These are phyloP conservation scores for Antigone vipio DNA, from an alignment of 2,113 vertebrate genomes.

Conservation along the genomic window DNA sequence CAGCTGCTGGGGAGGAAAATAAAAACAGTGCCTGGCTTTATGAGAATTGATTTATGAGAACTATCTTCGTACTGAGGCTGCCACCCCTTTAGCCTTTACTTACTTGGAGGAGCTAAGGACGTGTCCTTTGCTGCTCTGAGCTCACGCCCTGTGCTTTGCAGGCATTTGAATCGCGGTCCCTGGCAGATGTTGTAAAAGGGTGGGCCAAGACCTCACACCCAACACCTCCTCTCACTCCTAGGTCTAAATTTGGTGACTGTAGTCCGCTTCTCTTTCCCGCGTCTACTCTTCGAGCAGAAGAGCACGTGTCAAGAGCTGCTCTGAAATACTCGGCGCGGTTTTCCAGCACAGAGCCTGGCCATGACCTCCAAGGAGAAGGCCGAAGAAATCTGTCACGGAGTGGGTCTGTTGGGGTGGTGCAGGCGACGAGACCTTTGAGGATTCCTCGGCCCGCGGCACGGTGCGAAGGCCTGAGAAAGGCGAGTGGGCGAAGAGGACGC, in stretches of 20 bases:
- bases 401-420: not conserved
- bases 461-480: not conserved
- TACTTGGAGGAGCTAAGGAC: not conserved
- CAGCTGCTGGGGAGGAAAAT: not conserved
- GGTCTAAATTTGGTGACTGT: not conserved
- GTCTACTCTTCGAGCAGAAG: not conserved
- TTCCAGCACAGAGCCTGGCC: not conserved
- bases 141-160: not conserved
- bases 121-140: not conserved
- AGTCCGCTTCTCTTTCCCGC: not conserved
- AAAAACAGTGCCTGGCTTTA: not conserved
- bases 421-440: not conserved
- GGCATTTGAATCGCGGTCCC: not conserved
- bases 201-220: not conserved
- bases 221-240: not conserved
- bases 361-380: not conserved
- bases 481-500: rapidly evolving
- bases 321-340: rapidly evolving
- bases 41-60: not conserved
- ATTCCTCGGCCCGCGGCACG: not conserved
- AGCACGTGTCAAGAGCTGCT: not conserved
- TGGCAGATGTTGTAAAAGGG: not conserved
- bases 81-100: not conserved
- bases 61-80: not conserved
- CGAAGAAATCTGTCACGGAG: not conserved